These are phyloP conservation scores for Nixonia krombeini DNA, from an alignment of 1,140 invertebrate genomes.

Conservation along the genomic window DNA sequence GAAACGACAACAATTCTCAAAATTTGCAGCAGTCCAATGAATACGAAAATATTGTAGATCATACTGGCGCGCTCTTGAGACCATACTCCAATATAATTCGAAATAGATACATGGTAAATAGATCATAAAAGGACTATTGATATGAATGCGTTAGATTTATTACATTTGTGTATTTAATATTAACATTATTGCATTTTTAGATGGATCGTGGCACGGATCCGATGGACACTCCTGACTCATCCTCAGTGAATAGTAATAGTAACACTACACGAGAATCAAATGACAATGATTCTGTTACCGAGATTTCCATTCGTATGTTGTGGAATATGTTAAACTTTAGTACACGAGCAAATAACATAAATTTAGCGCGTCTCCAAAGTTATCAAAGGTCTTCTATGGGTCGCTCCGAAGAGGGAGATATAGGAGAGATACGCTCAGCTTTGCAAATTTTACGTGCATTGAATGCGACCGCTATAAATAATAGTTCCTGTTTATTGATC, in stretches of 20 bases:
- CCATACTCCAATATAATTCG: constrained; percentile 70
- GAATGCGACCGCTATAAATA: constrained; percentile 38
- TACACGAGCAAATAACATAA: constrained; percentile 37
- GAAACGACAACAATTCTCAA: constrained; percentile 13
- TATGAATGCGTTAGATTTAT: too few species aligned
- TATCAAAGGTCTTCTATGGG: constrained; percentile 30
- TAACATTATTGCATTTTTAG: constrained; percentile 30
- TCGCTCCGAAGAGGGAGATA: constrained; percentile 28
- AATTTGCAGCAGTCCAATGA: constrained; percentile 9
- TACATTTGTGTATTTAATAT: too few species aligned
- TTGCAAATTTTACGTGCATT: constrained; percentile 39
- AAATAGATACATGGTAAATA: constrained; percentile 64
- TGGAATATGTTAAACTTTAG: constrained; percentile 43
- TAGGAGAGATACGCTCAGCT: constrained; percentile 18
- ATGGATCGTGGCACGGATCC: constrained; percentile 75
- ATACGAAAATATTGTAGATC: constrained; percentile 67
- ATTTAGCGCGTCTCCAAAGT: constrained; percentile 38
- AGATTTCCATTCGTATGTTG: constrained; percentile 40
- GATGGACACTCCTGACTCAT: constrained; percentile 71
- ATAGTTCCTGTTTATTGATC: constrained; percentile 35
- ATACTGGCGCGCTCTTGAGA: constrained; percentile 70
- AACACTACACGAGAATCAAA: constrained; percentile 4
- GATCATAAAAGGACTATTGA: too few species aligned
- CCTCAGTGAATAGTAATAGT: constrained; percentile 3
- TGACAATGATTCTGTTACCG: constrained; percentile 13